Conservation (phyloP, 1,140 invertebrate species). For the Maconellicoccus hirsutus region DNA sequence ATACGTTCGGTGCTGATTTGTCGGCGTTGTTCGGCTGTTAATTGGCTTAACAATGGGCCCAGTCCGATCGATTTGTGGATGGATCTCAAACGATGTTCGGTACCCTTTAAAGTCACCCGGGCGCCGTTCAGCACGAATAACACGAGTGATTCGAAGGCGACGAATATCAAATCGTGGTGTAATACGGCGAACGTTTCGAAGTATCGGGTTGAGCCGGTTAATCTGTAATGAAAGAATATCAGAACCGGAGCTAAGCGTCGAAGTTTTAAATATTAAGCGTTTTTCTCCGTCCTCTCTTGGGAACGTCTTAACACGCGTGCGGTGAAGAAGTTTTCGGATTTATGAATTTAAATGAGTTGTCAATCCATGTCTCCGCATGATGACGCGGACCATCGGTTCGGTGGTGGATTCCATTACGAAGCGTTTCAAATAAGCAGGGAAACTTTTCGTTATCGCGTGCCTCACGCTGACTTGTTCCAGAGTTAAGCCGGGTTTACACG, state of each 20-base stretch:
- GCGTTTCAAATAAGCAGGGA: neutral
- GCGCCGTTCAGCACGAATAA: neutral
- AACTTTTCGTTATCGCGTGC: neutral
- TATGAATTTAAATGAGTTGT: conserved; percentile 9
- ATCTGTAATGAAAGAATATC: neutral
- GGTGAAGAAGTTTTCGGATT: no score
- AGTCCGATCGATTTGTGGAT: neutral
- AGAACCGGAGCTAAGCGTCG: neutral
- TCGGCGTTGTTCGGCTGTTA: no score
- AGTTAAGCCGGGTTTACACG: neutral
- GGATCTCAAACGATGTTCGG: neutral
- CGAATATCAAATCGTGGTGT: neutral
- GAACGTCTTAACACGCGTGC: neutral
- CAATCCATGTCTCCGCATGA: neutral
- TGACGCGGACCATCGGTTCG: no score
- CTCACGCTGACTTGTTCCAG: neutral
- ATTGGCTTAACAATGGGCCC: no score
- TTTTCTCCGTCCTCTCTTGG: neutral
- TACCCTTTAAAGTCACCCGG: neutral
- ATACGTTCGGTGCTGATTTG: no score
- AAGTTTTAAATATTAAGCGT: neutral
- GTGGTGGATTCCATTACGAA: no score
- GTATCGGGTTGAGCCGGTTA: neutral
- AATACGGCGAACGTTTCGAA: neutral
- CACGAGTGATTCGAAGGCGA: neutral